A percentile compares a stretch with the other conserved stretches of the same genome.
phyloP scores from a whole-genome alignment of 2,113 vertebrate genomes.

The Corvus cornix region DNA sequence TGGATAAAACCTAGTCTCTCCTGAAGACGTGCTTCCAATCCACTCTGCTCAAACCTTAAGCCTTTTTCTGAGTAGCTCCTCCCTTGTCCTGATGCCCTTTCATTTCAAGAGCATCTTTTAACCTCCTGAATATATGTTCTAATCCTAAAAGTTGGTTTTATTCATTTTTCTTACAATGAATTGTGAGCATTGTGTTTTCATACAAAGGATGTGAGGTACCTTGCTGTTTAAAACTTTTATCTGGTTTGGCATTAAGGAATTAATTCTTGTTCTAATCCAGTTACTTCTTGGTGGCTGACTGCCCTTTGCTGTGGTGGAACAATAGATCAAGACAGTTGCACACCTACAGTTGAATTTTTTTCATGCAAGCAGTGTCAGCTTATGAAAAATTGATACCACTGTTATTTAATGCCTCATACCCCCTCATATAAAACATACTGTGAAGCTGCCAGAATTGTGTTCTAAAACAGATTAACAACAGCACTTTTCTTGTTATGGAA shows the following conservation, averaged over 20 bases:
- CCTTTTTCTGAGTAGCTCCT: background rate
- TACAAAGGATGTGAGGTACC: background rate
- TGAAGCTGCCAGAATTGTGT: background rate
- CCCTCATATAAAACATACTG: background rate
- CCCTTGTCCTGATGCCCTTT: background rate
- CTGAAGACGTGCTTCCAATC: background rate
- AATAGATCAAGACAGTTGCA: background rate
- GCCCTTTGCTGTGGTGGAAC: background rate
- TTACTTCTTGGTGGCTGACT: background rate
- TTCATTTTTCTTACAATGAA: background rate
- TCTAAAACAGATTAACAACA: background rate
- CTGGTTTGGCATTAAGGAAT: background rate
- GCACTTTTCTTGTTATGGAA: background rate
- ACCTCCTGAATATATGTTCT: background rate
- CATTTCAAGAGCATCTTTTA: background rate
- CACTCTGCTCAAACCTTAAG: background rate
- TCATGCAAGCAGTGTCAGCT: background rate
- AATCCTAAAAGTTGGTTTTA: background rate
- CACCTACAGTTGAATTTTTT: background rate
- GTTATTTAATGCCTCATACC: background rate
- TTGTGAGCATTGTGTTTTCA: background rate
- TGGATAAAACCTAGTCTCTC: background rate
- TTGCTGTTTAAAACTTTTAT: conserved; percentile 20
- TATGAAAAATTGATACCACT: background rate
- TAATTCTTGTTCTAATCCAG: background rate